Evolutionary conservation across 2,797 vertebrate species (phyloP).

Genomic region (Mormyrops boulengeri): DNA sequence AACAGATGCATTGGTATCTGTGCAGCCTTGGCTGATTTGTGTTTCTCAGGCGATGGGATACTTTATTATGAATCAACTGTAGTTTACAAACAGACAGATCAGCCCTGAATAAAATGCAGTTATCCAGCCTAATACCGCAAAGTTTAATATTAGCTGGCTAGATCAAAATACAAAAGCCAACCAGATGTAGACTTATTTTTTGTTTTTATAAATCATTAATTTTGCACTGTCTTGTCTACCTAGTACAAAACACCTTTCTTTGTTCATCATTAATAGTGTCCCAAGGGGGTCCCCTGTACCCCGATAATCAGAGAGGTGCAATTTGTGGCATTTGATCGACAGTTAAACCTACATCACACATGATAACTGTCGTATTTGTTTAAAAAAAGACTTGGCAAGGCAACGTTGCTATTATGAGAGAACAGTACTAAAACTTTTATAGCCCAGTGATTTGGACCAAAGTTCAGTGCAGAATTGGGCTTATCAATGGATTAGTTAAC

Average conservation of each 20-base stretch:
- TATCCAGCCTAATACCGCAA: constrained; percentile 57
- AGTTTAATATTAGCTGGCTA: constrained; percentile 32
- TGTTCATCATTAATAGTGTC: not conserved
- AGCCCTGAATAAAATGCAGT: constrained; percentile 56
- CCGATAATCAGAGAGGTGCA: constrained; percentile 15
- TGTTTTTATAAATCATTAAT: not conserved
- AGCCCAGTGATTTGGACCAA: not conserved
- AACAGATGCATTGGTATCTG: not conserved
- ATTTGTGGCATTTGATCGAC: constrained; percentile 41
- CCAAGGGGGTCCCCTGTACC: constrained; percentile 13
- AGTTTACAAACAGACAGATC: constrained; percentile 52
- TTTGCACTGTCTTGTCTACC: not conserved
- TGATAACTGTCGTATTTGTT: constrained; percentile 36
- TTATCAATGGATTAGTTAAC: not conserved
- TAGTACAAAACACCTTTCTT: not conserved
- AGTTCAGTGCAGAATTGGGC: not conserved
- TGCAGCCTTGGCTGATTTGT: constrained; percentile 44
- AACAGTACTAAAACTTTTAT: not conserved
- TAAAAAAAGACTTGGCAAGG: not conserved
- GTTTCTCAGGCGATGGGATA: constrained; percentile 45
- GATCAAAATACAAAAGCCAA: not conserved
- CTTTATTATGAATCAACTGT: constrained; percentile 56
- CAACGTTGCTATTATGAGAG: not conserved
- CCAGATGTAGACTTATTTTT: not conserved
- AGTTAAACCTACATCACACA: constrained; percentile 29